Percentiles rank a stretch among this genome's conserved stretches.
phyloP scores from a whole-genome alignment of 2,888 invertebrate genomes.

The Asteroscopus sphinx region DNA sequence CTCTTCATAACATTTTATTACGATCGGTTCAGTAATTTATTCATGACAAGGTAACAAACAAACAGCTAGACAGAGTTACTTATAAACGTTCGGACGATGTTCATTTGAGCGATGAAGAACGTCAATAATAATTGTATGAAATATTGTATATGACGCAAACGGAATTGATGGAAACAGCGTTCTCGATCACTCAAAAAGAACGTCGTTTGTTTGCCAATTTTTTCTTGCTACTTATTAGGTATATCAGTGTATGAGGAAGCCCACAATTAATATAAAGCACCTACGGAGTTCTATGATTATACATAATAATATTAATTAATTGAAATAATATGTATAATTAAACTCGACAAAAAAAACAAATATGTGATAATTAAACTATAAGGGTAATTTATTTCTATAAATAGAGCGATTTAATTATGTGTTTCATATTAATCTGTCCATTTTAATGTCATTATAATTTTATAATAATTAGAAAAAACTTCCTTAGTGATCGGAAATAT shows the following conservation, averaged over 20 bases:
- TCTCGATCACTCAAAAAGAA: too few relatives aligned
- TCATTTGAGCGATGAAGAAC: too few relatives aligned
- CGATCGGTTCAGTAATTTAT: too few relatives aligned
- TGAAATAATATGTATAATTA: background rate
- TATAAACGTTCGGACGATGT: too few relatives aligned
- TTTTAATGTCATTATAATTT: constrained; percentile 1
- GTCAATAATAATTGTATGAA: too few relatives aligned
- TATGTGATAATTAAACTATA: constrained; percentile 22
- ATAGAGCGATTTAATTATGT: constrained; percentile 8
- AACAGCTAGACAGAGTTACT: too few relatives aligned
- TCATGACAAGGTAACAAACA: too few relatives aligned
- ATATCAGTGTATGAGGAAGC: background rate
- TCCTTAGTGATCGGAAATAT: background rate
- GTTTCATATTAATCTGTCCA: constrained; percentile 14
- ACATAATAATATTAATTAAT: too few relatives aligned
- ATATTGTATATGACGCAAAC: too few relatives aligned
- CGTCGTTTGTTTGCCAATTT: too few relatives aligned
- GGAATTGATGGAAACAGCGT: too few relatives aligned
- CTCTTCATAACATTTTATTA: too few relatives aligned
- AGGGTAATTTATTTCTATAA: constrained; percentile 17
- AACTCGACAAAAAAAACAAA: constrained; percentile 1
- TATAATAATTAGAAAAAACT: background rate
- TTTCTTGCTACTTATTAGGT: background rate
- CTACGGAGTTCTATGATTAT: background rate
- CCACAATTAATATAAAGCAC: background rate